Percentiles rank a stretch among this genome's conserved stretches.
Evolutionary conservation across 1,140 invertebrate genomes (phyloP).

Genomic region (Eciton burchellii): DNA sequence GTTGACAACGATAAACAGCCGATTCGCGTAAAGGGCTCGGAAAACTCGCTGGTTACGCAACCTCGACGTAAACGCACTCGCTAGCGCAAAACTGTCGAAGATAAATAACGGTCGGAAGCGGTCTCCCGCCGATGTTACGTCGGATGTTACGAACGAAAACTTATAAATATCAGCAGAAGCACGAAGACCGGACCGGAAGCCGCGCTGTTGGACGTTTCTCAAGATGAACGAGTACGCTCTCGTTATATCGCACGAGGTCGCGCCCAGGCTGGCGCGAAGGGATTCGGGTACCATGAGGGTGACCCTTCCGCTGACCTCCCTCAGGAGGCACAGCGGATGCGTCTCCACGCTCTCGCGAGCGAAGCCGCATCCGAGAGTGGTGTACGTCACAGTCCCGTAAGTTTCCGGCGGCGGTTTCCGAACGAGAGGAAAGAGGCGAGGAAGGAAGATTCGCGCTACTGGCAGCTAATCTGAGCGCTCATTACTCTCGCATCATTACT

Average conservation of each 20-base stretch:
- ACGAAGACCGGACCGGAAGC: neutral
- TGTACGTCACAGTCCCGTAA: slow-evolving; percentile 83
- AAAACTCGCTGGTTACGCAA: slow-evolving; percentile 32
- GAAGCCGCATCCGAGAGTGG: slow-evolving; percentile 78
- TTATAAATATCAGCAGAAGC: slow-evolving; percentile 17
- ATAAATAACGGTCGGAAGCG: slow-evolving; percentile 22
- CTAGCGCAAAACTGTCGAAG: slow-evolving; percentile 8
- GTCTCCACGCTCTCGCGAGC: slow-evolving; percentile 78
- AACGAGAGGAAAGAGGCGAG: neutral
- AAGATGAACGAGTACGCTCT: slow-evolving; percentile 80
- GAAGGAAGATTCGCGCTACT: neutral
- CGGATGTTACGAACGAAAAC: neutral
- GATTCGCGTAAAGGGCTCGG: neutral
- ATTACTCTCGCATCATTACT: too few relatives aligned
- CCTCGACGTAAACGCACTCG: slow-evolving; percentile 43
- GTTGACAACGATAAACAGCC: neutral
- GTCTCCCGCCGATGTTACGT: neutral
- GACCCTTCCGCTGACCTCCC: slow-evolving; percentile 78
- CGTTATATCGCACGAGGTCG: slow-evolving; percentile 75
- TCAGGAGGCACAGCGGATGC: slow-evolving; percentile 82
- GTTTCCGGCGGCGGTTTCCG: slow-evolving; percentile 61
- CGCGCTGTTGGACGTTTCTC: slow-evolving; percentile 20
- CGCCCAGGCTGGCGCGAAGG: slow-evolving; percentile 77
- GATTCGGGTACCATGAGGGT: slow-evolving; percentile 82
- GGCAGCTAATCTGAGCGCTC: neutral